These are phyloP conservation scores for Drosophila fuyamai DNA, from an alignment of 1,140 invertebrate species.

Conservation along the genomic window DNA sequence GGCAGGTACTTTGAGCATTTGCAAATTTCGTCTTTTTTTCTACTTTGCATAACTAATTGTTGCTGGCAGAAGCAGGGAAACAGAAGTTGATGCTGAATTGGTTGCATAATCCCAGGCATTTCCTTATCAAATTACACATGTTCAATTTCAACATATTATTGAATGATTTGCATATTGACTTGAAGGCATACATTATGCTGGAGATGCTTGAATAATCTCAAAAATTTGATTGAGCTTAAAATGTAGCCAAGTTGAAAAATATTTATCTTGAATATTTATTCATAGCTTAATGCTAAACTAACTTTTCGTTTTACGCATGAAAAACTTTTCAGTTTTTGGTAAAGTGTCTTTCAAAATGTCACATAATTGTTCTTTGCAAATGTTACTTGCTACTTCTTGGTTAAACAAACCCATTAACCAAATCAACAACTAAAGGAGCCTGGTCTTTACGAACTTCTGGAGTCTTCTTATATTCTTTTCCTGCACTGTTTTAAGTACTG, in stretches of 20 bases:
- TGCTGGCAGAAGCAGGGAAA: constrained; percentile 8
- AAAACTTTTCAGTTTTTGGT: neutral
- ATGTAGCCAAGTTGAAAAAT: constrained; percentile 1
- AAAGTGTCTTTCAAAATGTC: neutral
- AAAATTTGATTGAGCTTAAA: constrained; percentile 30
- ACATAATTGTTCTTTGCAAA: neutral
- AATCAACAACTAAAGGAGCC: constrained; percentile 7
- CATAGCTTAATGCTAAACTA: constrained; percentile 18
- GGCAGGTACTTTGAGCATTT: constrained; percentile 34
- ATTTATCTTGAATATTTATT: constrained; percentile 33
- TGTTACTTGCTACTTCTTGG: constrained; percentile 2
- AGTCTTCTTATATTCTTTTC: neutral
- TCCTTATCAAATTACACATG: constrained; percentile 26
- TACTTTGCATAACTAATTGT: constrained; percentile 60
- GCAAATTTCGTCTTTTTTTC: neutral
- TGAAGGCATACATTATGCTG: constrained; percentile 14
- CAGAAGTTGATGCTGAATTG: neutral
- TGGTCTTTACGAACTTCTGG: neutral
- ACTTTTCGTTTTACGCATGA: neutral
- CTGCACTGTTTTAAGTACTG: neutral
- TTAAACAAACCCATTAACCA: constrained; percentile 23
- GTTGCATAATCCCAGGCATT: constrained; percentile 1
- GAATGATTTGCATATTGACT: constrained; percentile 58
- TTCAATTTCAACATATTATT: constrained; percentile 31
- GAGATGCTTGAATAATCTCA: constrained; percentile 22